These are phyloP conservation scores for Heteropelma amictum DNA, from an alignment of 2,888 invertebrate genomes.

Conservation along the genomic window DNA sequence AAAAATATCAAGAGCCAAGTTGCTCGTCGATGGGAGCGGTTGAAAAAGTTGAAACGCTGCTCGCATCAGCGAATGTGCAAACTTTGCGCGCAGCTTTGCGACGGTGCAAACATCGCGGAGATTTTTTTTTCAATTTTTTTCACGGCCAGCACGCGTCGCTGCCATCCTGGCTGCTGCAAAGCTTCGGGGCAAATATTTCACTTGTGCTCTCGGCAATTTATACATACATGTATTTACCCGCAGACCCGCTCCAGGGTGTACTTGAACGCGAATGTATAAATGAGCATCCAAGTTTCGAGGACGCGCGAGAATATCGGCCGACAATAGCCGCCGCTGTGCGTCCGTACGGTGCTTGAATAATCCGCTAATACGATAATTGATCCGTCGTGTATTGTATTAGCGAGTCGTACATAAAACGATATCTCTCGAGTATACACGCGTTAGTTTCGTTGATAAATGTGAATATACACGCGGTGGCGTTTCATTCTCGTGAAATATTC, in stretches of 20 bases:
- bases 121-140: not conserved
- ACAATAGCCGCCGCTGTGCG: not conserved
- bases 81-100: too few species aligned
- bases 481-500: not conserved
- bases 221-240: constrained; percentile 58
- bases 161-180: too few species aligned
- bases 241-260: constrained; percentile 61
- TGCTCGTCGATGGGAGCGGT: too few species aligned
- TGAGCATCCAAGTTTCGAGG: constrained; percentile 54
- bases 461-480: not conserved
- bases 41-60: too few species aligned
- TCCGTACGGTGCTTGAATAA: constrained; percentile 61
- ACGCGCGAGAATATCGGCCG: constrained; percentile 1
- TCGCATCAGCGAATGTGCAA: too few species aligned
- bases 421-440: constrained; percentile 15
- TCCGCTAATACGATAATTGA: constrained; percentile 75
- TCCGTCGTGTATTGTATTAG: constrained; percentile 71
- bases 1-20: too few species aligned
- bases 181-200: constrained; percentile 63
- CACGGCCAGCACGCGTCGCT: too few species aligned
- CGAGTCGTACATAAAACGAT: constrained; percentile 57
- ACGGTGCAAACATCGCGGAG: too few species aligned
- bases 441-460: constrained; percentile 32
- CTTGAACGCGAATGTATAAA: constrained; percentile 63
- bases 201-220: constrained; percentile 61